These are phyloP conservation scores for Scatophagus argus DNA, from an alignment of 2,113 vertebrate genomes.

Conservation along the genomic window DNA sequence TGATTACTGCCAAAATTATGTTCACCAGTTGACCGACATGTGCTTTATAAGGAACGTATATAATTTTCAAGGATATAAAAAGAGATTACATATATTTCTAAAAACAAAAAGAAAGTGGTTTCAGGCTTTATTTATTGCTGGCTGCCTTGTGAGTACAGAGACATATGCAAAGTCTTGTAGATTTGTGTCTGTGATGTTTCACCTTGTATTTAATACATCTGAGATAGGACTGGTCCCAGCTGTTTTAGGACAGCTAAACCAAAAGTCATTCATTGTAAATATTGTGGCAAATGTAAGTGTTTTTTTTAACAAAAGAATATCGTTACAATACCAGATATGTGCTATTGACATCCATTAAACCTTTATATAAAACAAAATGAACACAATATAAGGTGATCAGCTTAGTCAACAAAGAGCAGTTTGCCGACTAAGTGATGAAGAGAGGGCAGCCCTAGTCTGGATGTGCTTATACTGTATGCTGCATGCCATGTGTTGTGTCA, in stretches of 20 bases:
- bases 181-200: conserved; percentile 27
- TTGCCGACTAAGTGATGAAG: conserved; percentile 34
- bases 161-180: conserved; percentile 22
- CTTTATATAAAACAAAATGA: conserved; percentile 45
- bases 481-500: conserved; percentile 61
- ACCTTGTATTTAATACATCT: conserved; percentile 11
- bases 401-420: conserved; percentile 21
- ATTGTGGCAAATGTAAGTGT: conserved; percentile 25
- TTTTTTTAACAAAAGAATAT: conserved; percentile 25
- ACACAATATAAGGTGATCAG: conserved; percentile 40
- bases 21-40: conserved; percentile 32
- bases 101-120: conserved; percentile 36
- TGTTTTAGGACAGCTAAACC: conserved; percentile 28
- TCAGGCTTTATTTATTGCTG: conserved; percentile 76
- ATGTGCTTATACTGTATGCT: conserved; percentile 70
- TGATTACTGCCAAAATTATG: conserved; percentile 34
- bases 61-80: conserved; percentile 68
- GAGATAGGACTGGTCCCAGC: conserved; percentile 23
- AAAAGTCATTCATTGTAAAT: conserved; percentile 17
- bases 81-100: conserved; percentile 49
- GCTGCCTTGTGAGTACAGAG: conserved; percentile 50
- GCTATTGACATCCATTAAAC: conserved; percentile 38
- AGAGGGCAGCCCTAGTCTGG: conserved; percentile 55
- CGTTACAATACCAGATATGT: conserved; percentile 36
- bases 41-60: conserved; percentile 61